These are phyloP conservation scores for Chloroceryle inda DNA, from an alignment of 2,797 vertebrate genomes.

Conservation along the genomic window DNA sequence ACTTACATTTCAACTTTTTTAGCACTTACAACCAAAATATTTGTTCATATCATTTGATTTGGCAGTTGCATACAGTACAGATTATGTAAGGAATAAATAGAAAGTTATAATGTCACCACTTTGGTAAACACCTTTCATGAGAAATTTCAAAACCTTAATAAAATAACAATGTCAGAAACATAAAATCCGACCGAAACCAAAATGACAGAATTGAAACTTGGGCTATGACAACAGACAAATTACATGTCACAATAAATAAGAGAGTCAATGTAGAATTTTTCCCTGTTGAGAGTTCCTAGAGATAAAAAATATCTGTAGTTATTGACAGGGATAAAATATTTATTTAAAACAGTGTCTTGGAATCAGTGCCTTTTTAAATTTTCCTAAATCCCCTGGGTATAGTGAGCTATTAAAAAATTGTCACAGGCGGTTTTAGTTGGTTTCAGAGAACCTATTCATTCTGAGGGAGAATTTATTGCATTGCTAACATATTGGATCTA, in stretches of 20 bases:
- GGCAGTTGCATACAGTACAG: background rate
- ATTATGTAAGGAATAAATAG: background rate
- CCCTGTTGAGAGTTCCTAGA: background rate
- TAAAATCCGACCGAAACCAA: background rate
- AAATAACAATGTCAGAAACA: background rate
- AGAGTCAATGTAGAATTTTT: background rate
- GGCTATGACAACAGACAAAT: background rate
- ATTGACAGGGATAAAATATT: background rate
- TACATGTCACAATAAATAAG: background rate
- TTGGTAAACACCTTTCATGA: background rate
- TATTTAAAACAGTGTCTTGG: background rate
- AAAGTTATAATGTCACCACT: background rate
- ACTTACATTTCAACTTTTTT: background rate
- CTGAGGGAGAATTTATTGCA: background rate
- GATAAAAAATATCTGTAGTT: background rate
- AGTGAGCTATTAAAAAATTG: background rate
- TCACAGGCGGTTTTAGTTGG: background rate
- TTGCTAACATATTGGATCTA: background rate
- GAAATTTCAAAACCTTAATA: background rate
- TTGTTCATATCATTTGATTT: slow-evolving; percentile 20
- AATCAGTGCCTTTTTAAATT: background rate
- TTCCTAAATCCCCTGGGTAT: background rate
- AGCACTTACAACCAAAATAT: slow-evolving; percentile 17
- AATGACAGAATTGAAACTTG: background rate
- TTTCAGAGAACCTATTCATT: background rate